phyloP scores from a whole-genome alignment of 2,797 vertebrate species.

The Tiaroga cobitis region DNA sequence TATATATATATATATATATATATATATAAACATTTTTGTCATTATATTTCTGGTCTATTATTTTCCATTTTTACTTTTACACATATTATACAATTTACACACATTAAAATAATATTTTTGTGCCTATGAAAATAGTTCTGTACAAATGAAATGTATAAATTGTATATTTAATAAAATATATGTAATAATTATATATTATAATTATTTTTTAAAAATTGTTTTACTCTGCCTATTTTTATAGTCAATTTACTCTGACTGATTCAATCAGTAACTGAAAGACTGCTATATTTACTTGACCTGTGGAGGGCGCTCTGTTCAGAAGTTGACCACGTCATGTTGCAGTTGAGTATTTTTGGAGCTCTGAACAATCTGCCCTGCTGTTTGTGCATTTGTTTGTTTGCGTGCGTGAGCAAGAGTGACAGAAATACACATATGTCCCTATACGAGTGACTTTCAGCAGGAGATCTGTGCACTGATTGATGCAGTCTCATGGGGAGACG shows the following conservation, averaged over 20 bases:
- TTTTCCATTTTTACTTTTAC: not conserved
- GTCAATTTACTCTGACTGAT: not conserved
- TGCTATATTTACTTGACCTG: conserved; percentile 10
- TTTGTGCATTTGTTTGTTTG: conserved; percentile 23
- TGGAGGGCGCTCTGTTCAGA: not conserved
- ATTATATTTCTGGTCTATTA: not conserved
- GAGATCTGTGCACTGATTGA: conserved; percentile 40
- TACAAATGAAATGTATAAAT: not conserved
- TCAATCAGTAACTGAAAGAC: not conserved
- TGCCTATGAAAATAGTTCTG: not conserved
- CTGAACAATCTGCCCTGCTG: conserved; percentile 14
- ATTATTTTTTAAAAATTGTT: too few species aligned
- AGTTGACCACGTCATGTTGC: not conserved
- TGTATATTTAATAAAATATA: not conserved
- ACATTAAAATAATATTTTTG: not conserved
- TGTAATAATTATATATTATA: not conserved
- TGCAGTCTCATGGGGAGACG: conserved; percentile 14
- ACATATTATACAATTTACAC: not conserved
- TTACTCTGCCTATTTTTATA: not conserved
- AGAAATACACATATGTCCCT: conserved; percentile 36
- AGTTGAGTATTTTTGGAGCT: conserved; percentile 18
- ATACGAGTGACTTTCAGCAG: conserved; percentile 41
- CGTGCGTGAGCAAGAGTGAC: not conserved
- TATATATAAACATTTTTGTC: too few species aligned
- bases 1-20: too few species aligned